Evolutionary conservation across 2,113 vertebrate species (phyloP).

Genomic region (Plecturocebus donacophilus): DNA sequence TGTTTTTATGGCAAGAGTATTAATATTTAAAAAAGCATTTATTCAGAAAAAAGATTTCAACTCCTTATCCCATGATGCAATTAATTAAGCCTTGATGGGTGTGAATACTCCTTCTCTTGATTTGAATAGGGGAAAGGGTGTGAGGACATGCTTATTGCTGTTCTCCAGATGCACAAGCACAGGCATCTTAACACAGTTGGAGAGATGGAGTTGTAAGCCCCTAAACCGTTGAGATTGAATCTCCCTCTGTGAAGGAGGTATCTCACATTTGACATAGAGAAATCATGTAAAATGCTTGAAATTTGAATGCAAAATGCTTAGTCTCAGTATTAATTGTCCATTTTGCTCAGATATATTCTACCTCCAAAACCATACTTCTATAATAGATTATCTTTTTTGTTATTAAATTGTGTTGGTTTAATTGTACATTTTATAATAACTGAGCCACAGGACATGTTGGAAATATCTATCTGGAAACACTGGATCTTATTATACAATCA

Average conservation of each 20-base stretch:
- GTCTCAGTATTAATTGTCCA: neutral
- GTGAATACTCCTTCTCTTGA: neutral
- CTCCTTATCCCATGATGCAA: neutral
- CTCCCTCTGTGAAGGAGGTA: neutral
- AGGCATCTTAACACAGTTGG: accelerated
- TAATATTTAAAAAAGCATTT: neutral
- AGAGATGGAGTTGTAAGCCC: neutral
- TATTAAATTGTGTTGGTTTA: neutral
- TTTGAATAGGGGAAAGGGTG: neutral
- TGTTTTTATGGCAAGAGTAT: neutral
- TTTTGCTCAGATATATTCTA: neutral
- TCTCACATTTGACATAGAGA: neutral
- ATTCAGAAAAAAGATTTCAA: neutral
- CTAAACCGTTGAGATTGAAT: accelerated
- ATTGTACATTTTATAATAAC: neutral
- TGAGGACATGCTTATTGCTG: accelerated
- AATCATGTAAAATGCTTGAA: no score
- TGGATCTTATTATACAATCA: neutral
- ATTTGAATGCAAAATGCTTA: neutral
- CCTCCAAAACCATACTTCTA: neutral
- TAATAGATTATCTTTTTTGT: neutral
- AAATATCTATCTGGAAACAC: no score
- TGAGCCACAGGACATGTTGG: accelerated
- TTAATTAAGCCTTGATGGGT: neutral
- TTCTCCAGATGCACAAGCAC: neutral